Evolutionary conservation across 1,140 invertebrate genomes (phyloP).

Genomic region (Psilanteris sp.): DNA sequence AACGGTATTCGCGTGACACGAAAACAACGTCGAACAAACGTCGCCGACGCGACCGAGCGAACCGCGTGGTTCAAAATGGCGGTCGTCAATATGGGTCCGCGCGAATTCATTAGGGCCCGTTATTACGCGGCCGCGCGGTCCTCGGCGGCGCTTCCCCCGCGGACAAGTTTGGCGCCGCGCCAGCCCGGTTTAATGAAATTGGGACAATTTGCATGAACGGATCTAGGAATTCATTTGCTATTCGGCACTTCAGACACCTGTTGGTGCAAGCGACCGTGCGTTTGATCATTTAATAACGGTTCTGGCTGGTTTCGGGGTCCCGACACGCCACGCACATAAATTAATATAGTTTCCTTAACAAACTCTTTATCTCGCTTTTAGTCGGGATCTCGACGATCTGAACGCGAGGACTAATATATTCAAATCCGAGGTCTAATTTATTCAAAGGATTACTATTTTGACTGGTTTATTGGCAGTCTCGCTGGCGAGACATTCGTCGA

Average conservation of each 20-base stretch:
- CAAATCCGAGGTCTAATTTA: constrained; percentile 43
- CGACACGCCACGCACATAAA: constrained; percentile 24
- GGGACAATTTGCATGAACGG: constrained; percentile 46
- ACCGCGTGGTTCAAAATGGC: too few relatives aligned
- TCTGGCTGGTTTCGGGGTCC: constrained; percentile 24
- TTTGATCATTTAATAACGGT: constrained; percentile 22
- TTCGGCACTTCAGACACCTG: constrained; percentile 31
- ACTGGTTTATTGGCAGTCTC: constrained; percentile 49
- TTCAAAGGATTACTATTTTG: constrained; percentile 44
- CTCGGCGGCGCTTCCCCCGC: constrained; percentile 5
- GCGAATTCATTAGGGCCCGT: constrained; percentile 16
- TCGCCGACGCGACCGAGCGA: too few relatives aligned
- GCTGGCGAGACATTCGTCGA: constrained; percentile 18
- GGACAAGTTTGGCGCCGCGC: too few relatives aligned
- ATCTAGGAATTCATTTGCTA: constrained; percentile 55
- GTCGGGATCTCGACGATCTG: constrained; percentile 3
- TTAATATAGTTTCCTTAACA: constrained; percentile 20
- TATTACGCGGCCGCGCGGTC: neutral
- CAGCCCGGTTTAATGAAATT: constrained; percentile 15
- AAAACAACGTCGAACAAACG: too few relatives aligned
- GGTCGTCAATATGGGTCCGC: neutral
- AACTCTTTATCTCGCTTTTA: constrained; percentile 15
- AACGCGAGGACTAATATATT: constrained; percentile 33
- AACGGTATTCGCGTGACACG: constrained; percentile 4
- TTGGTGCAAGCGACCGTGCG: constrained; percentile 3